Conservation (phyloP, 1,140 invertebrate species). For the Branchinecta lindahli region DNA sequence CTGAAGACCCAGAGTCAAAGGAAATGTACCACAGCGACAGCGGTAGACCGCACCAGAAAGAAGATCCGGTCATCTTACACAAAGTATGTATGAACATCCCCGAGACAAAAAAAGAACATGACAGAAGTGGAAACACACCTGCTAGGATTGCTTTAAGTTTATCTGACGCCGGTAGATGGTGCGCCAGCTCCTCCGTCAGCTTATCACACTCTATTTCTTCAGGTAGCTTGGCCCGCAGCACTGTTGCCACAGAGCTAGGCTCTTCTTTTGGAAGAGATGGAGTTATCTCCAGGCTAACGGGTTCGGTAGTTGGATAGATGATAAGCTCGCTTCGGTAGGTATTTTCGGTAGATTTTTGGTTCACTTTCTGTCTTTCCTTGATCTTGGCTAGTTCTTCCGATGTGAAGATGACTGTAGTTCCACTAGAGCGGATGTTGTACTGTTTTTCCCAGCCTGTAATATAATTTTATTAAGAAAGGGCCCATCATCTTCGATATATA, state of each 20-base stretch:
- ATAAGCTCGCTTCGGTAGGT: neutral
- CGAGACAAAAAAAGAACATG: too few species aligned
- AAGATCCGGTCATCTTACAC: too few species aligned
- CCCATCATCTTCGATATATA: too few species aligned
- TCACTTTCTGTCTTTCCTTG: constrained; percentile 11
- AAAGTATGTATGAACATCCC: too few species aligned
- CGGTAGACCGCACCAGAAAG: too few species aligned
- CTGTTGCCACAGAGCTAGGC: constrained; percentile 16
- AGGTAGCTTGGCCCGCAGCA: constrained; percentile 38
- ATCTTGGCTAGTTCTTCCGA: constrained; percentile 28
- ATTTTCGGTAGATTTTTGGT: constrained; percentile 3
- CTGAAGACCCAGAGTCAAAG: too few species aligned
- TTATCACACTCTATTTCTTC: constrained; percentile 68
- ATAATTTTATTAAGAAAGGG: neutral
- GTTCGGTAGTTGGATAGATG: constrained; percentile 11
- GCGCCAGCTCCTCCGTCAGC: constrained; percentile 51
- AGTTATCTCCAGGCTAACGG: neutral
- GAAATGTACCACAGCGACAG: too few species aligned
- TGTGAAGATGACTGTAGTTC: constrained; percentile 31
- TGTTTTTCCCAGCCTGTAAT: constrained; percentile 28
- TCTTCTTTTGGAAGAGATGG: neutral
- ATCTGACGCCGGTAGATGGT: constrained; percentile 47
- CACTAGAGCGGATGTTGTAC: constrained; percentile 27
- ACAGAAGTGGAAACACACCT: constrained; percentile 23
- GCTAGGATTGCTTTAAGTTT: constrained; percentile 51